These are phyloP conservation scores for Clostera curtula DNA, from an alignment of 2,888 invertebrate genomes.

Conservation along the genomic window DNA sequence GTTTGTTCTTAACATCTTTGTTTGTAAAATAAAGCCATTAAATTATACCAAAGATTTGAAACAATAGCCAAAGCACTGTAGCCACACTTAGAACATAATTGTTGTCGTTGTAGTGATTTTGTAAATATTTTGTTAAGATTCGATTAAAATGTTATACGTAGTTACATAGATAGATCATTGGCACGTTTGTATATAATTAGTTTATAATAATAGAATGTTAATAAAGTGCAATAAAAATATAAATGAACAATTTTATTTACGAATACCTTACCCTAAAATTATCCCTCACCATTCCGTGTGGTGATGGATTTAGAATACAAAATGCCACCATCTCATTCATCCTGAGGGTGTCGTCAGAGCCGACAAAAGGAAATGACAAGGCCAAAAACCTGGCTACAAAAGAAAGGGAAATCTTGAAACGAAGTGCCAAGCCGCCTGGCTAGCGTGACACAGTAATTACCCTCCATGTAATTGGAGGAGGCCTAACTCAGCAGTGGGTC, in stretches of 20 bases:
- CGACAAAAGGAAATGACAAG: too few relatives aligned
- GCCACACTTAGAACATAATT: constrained; percentile 27
- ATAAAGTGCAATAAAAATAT: constrained; percentile 53
- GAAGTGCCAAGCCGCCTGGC: too few relatives aligned
- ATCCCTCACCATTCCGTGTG: too few relatives aligned
- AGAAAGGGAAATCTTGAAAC: too few relatives aligned
- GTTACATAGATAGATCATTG: constrained; percentile 34
- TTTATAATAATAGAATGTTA: constrained; percentile 40
- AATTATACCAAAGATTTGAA: constrained; percentile 37
- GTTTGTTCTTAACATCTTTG: constrained; percentile 17
- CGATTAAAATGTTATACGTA: constrained; percentile 41
- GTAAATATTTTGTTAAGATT: constrained; percentile 55
- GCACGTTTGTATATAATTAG: constrained; percentile 68
- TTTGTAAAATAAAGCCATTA: constrained; percentile 20
- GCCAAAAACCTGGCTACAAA: too few relatives aligned
- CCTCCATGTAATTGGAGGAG: too few relatives aligned
- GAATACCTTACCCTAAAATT: background rate
- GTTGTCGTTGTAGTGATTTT: constrained; percentile 26
- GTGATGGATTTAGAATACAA: too few relatives aligned
- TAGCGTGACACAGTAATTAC: too few relatives aligned
- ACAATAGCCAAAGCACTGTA: constrained; percentile 31
- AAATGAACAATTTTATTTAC: background rate
- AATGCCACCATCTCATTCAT: too few relatives aligned
- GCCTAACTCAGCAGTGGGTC: too few relatives aligned
- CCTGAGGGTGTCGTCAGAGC: too few relatives aligned